Evolutionary conservation across 2,888 invertebrate genomes (phyloP).

Genomic region (Penaeus monodon): DNA sequence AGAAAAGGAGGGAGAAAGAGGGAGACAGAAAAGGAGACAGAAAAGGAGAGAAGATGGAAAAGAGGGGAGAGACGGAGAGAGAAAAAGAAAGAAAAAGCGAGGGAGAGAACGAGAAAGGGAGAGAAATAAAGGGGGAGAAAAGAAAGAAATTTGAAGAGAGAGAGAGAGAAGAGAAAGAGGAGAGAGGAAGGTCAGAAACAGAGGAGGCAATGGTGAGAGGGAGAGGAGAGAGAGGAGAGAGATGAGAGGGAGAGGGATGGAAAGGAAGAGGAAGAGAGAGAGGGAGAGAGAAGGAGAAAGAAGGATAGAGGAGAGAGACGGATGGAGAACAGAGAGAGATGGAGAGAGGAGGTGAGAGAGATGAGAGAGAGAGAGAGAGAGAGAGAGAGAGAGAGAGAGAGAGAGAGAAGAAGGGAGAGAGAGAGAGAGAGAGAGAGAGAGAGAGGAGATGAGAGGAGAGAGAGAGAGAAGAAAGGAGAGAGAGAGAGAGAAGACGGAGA

Average conservation of each 20-base stretch:
- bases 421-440: neutral
- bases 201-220: constrained; percentile 1
- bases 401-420: neutral
- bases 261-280: neutral
- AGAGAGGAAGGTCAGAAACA: no score
- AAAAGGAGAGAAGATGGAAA: neutral
- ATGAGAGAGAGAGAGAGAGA: no score
- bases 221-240: constrained; percentile 9
- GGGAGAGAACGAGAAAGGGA: neutral
- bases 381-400: no score
- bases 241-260: neutral
- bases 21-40: no score
- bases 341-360: no score
- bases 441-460: neutral
- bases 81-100: neutral
- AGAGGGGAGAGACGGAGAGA: neutral
- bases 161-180: neutral
- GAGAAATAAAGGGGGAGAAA: neutral
- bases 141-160: neutral
- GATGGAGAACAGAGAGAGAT: neutral
- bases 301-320: no score
- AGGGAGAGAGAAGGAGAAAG: neutral
- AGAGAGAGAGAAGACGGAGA: no score
- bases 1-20: no score
- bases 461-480: neutral